Percentiles rank a stretch among this genome's conserved stretches.
Conservation (phyloP, 2,113 vertebrate genomes). For the Garra rufa region DNA sequence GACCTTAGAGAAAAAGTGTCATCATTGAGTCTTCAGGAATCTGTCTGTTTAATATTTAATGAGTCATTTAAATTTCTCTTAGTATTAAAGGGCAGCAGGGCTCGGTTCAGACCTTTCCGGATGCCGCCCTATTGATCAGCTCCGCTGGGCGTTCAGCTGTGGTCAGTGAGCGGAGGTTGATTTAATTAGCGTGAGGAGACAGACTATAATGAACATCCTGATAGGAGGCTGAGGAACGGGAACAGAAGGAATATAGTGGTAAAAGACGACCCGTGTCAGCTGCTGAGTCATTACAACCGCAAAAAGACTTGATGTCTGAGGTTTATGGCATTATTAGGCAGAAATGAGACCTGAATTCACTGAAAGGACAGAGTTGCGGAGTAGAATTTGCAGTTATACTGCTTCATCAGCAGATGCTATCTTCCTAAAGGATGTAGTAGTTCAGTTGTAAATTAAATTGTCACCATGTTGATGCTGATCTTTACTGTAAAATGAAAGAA, state of each 20-base stretch:
- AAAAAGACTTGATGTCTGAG: background rate
- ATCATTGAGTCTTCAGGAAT: background rate
- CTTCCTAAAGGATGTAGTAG: background rate
- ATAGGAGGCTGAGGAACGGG: constrained; percentile 31
- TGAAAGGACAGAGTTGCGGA: background rate
- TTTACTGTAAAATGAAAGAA: background rate
- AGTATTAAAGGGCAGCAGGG: constrained; percentile 30
- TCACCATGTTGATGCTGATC: background rate
- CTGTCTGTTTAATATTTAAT: constrained; percentile 43
- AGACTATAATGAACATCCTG: constrained; percentile 37
- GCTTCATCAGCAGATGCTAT: background rate
- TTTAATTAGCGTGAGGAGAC: constrained; percentile 48
- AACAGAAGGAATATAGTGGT: background rate
- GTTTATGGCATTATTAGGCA: background rate
- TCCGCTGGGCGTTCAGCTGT: constrained; percentile 29
- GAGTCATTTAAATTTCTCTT: constrained; percentile 31
- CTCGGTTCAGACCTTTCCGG: background rate
- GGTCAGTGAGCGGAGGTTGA: constrained; percentile 18
- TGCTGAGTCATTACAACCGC: background rate
- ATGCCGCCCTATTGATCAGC: constrained; percentile 34
- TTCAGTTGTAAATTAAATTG: background rate
- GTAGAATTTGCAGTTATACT: background rate
- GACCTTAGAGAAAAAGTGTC: background rate
- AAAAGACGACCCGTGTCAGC: background rate
- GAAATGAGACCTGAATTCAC: background rate